Base-by-base conservation (phyloP, 2,888 invertebrate genomes). In the Thera obeliscata region DNA sequence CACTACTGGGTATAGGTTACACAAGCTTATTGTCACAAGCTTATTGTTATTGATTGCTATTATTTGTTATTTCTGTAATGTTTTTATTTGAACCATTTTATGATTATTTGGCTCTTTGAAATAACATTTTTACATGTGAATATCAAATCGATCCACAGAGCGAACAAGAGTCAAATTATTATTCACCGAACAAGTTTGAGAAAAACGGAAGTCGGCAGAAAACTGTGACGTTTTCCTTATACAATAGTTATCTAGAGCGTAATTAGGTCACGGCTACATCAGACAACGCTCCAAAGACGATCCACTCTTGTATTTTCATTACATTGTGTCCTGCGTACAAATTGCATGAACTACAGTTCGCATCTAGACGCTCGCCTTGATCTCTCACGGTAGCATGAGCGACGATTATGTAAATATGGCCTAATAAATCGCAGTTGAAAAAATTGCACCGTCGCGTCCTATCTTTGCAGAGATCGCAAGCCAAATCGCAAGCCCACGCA, bases 371-470 rank as follows among this genome's bases (percentile, higher is more conserved):
- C 62, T 72, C 69, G 68, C 75, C 74, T 74, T 70, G 74, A 64
- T 70, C 67, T 68, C 69, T 56, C 69, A 55, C 61, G 67, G 69
- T 70, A 72, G 70, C 64, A 68, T 60, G 62, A 65, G 66, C 66
- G 66, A 64, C 74, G 59, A 68, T 73, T 74, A 74, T 70, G 75
- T 70, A 72, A 74, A 74, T 72, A 65, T 69, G 66, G 68, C 68
- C 72, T 71, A 70, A 75, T 72, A 74, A 75, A 72, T 61, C 66
- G 68, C 71, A 69, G 72, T 33, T 70, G 61, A 74, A 73, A 75
- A 75, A 71, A 71, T 57, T 71, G 67, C 75, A 71, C 58, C 57
- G 69, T 61, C 60, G 46, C 52, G 50, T 50, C 60, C 52, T 63
- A 69, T 69, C 64, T 61, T 57, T 52, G 67, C 59, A 60, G 56